Evolutionary conservation across 2,888 invertebrate genomes (phyloP).

Genomic region (Calliscelio sp.): DNA sequence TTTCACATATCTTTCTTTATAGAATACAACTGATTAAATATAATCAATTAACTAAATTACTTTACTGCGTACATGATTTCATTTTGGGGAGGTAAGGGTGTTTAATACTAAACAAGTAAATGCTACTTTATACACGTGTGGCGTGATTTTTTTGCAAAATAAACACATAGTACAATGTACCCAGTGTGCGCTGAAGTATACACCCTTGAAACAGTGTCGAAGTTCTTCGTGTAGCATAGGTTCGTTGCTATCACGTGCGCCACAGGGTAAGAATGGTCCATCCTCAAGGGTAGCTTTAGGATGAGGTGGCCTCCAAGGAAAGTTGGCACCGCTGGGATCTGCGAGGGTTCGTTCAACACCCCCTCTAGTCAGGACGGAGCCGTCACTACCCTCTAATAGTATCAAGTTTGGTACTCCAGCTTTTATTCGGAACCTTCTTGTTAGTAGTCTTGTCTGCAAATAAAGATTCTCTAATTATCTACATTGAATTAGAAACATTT

Average conservation of each 20-base stretch:
- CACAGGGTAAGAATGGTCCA: constrained; percentile 84
- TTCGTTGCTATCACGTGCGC: constrained; percentile 84
- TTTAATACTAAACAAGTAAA: constrained; percentile 21
- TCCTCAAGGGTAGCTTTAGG: constrained; percentile 84
- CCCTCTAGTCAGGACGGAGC: constrained; percentile 89
- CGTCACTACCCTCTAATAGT: constrained; percentile 89
- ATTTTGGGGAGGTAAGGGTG: neutral
- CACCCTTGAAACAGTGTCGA: constrained; percentile 90
- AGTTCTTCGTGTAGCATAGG: constrained; percentile 88
- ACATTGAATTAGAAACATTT: constrained; percentile 32
- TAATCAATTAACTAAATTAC: too few relatives aligned
- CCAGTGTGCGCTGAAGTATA: constrained; percentile 97
- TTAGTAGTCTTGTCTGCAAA: constrained; percentile 89
- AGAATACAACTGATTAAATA: too few relatives aligned
- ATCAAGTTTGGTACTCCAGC: constrained; percentile 92
- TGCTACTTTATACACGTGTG: constrained; percentile 10
- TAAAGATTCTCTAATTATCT: constrained; percentile 41
- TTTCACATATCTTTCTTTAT: too few relatives aligned
- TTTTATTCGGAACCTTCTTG: constrained; percentile 92
- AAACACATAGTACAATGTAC: constrained; percentile 86
- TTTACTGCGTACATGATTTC: too few relatives aligned
- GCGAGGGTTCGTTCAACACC: constrained; percentile 90
- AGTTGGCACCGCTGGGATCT: constrained; percentile 89
- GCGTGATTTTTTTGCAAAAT: constrained; percentile 22
- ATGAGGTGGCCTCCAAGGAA: constrained; percentile 93